Percentiles rank a stretch among this genome's conserved stretches.
phyloP scores from a whole-genome alignment of 1,140 invertebrate species.

The Papilio machaon region DNA sequence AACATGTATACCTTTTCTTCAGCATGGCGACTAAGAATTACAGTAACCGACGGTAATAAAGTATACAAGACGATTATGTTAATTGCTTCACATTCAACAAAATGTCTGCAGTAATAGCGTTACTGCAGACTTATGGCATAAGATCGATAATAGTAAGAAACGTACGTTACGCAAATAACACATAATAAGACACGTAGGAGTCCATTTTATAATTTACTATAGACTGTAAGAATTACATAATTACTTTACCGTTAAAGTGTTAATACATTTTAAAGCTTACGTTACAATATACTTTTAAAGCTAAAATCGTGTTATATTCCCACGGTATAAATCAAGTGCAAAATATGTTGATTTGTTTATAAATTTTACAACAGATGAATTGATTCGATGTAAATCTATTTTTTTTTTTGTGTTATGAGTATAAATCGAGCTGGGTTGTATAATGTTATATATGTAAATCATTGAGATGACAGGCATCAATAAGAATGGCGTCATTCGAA shows the following conservation, averaged over 20 bases:
- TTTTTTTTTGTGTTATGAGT: background rate
- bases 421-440: background rate
- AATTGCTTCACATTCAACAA: background rate
- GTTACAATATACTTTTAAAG: background rate
- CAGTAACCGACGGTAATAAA: background rate
- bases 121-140: background rate
- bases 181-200: background rate
- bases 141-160: background rate
- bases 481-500: background rate
- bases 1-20: background rate
- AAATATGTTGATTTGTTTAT: background rate
- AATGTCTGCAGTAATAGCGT: background rate
- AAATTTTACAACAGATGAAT: conserved; percentile 9
- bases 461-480: background rate
- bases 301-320: background rate
- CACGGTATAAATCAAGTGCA: conserved; percentile 11
- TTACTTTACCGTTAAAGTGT: background rate
- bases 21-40: background rate
- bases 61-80: background rate
- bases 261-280: background rate
- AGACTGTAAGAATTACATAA: background rate
- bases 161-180: conserved; percentile 5
- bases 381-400: conserved; percentile 16
- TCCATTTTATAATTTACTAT: background rate
- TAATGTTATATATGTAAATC: background rate